phyloP scores from a whole-genome alignment of 2,113 vertebrate species.

The Antechinus flavipes region DNA sequence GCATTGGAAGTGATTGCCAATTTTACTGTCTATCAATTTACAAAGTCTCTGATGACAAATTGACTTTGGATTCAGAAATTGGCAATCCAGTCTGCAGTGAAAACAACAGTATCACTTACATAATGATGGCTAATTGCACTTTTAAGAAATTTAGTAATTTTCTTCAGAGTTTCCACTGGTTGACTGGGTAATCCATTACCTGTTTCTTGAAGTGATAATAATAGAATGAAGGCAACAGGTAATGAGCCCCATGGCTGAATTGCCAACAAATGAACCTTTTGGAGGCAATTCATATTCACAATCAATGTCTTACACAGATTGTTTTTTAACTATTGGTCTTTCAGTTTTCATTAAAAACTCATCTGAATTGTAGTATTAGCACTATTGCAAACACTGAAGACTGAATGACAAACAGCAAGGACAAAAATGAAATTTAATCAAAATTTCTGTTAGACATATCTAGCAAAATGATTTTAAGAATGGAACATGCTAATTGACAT shows the following conservation, averaged over 20 bases:
- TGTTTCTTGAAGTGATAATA: accelerated
- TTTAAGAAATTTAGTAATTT: background rate
- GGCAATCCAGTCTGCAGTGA: background rate
- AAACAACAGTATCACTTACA: accelerated
- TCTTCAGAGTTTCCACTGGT: background rate
- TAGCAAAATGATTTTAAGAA: background rate
- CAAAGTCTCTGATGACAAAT: background rate
- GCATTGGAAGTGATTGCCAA: background rate
- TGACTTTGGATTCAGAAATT: background rate
- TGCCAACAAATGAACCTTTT: constrained; percentile 15
- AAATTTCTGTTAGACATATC: accelerated
- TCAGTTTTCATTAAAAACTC: background rate
- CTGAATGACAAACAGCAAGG: background rate
- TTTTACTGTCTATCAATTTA: background rate
- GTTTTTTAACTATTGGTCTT: background rate
- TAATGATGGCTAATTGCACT: background rate
- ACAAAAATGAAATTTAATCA: background rate
- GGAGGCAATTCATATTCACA: constrained; percentile 27
- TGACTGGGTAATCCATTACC: background rate
- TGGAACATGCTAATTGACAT: background rate
- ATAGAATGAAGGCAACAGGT: background rate
- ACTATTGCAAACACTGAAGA: background rate
- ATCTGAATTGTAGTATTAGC: constrained; percentile 7
- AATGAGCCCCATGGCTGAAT: background rate
- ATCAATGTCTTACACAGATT: background rate